phyloP scores from a whole-genome alignment of 2,113 vertebrate species.

The Notiomystis cincta region DNA sequence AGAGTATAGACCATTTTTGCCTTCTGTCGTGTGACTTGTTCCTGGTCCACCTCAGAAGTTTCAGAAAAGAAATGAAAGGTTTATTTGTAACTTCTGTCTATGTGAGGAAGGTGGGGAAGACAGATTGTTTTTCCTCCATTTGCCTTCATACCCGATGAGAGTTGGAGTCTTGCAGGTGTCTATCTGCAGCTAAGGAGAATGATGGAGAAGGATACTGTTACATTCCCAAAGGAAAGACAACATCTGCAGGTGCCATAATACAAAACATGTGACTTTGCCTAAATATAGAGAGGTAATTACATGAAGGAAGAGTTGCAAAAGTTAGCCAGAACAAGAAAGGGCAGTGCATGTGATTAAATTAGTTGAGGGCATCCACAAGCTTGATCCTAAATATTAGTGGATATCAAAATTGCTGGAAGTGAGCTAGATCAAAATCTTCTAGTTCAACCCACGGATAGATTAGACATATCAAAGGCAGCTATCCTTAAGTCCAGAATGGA shows the following conservation, averaged over 20 bases:
- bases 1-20: background rate
- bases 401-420: background rate
- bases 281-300: background rate
- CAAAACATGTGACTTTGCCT: background rate
- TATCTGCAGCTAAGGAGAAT: background rate
- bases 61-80: background rate
- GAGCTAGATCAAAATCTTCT: background rate
- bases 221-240: background rate
- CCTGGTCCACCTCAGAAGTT: background rate
- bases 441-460: background rate
- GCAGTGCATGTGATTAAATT: background rate
- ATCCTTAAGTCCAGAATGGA: background rate
- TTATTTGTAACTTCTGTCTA: background rate
- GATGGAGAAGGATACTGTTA: background rate
- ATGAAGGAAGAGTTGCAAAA: background rate
- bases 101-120: background rate
- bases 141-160: background rate
- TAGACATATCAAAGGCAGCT: background rate
- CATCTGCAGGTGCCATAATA: background rate
- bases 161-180: background rate
- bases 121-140: background rate
- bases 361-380: background rate
- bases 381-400: background rate
- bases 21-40: background rate
- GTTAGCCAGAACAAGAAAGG: background rate